Evolutionary conservation across 2,113 vertebrate species (phyloP).

Genomic region (Campylomormyrus tamandua): DNA sequence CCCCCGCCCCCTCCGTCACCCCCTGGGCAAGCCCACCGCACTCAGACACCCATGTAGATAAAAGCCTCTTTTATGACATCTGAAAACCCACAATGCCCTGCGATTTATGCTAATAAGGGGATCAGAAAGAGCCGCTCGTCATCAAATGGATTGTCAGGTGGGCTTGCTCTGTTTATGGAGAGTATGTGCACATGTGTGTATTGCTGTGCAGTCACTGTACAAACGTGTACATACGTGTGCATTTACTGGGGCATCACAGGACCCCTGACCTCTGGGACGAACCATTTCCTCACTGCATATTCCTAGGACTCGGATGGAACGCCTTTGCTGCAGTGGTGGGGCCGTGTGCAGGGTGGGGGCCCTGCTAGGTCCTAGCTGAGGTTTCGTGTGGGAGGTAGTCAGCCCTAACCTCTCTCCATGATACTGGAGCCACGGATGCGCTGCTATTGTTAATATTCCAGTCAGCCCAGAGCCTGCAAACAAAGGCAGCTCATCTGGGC

Average conservation of each 20-base stretch:
- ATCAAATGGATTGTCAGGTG: neutral
- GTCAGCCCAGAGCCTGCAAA: constrained; percentile 10
- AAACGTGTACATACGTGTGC: neutral
- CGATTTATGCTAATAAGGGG: neutral
- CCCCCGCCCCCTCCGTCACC: neutral
- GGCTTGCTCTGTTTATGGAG: neutral
- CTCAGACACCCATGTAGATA: neutral
- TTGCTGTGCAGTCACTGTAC: neutral
- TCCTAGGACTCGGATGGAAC: neutral
- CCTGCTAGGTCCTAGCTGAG: neutral
- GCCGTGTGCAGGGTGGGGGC: neutral
- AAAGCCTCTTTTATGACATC: neutral
- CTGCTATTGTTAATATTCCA: constrained; percentile 14
- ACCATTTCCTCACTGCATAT: neutral
- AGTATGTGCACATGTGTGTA: neutral
- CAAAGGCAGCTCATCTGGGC: neutral
- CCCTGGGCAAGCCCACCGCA: neutral
- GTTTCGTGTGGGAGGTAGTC: neutral
- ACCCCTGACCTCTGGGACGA: neutral
- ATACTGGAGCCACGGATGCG: neutral
- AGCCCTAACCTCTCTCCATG: neutral
- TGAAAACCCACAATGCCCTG: neutral
- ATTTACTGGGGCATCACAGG: neutral
- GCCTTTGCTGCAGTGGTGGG: neutral
- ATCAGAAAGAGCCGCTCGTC: neutral